Base-by-base conservation (phyloP, 2,888 invertebrate genomes). In the Nymphalis urticae region DNA sequence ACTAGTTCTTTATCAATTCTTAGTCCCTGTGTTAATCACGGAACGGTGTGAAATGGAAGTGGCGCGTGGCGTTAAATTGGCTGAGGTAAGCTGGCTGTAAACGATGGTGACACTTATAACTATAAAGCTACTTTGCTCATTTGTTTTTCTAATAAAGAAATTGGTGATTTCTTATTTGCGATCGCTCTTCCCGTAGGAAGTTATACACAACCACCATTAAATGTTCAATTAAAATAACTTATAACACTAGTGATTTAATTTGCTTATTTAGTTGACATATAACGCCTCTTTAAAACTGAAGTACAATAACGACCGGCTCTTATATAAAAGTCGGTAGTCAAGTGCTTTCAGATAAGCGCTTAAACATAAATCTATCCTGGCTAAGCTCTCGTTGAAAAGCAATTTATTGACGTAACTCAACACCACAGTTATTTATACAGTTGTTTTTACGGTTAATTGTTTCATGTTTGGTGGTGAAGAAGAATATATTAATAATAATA, bases 1-100 rank as follows among this genome's bases (percentile, higher is more conserved):
- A 63, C 48, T 72, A 66, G 58, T 66, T 64, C 66, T 69, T 70
- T 72, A 70, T 64, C 65, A 63, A 66, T 63, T 63, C 48, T 48
- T 21, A 54, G 21, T 48, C 10, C 53, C 17, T 16, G 53, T 36
- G 48, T 2, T 51, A 21, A 42, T 42, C n/a, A 36, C 21, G 48
- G 24, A 32, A 24, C 19, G 47, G 42, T 27, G n/a, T 1, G 53
- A 27, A 56, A 27, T 27, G 24, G 42, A 42, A 42, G 47, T 42
- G 47, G 19, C 51, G 42, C 13, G 42, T 42, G 27, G 27, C 27
- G 27, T 5, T 32, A 6, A 32, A 32, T 32, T 32, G 27, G 6
- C 27, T 32, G 27, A 0, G 27, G 3, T 27, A 5, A 5, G 5
- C 36, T 36, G 36, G 36, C 36, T 10, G 8, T 36, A 10, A 8